Percentiles rank a stretch among this genome's conserved stretches.
Evolutionary conservation across 2,888 invertebrate genomes (phyloP).

Genomic region (Maniola hyperantus): DNA sequence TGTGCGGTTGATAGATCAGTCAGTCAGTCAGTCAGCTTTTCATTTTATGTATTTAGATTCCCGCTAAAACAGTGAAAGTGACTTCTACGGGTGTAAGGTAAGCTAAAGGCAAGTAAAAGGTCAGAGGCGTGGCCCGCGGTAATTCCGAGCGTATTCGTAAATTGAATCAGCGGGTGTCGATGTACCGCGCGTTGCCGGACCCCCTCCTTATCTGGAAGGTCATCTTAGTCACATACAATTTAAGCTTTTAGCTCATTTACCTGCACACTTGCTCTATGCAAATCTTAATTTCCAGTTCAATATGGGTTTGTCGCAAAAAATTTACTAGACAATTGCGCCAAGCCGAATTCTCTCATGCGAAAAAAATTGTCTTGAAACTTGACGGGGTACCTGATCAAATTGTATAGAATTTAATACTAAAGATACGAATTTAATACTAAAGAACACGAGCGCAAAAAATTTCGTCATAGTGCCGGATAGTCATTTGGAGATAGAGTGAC

Average conservation of each 20-base stretch:
- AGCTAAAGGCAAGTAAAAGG: slow-evolving; percentile 5
- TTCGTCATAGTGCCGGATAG: too few relatives aligned
- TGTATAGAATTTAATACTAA: too few relatives aligned
- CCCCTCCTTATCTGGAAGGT: slow-evolving; percentile 49
- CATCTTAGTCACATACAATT: slow-evolving; percentile 22
- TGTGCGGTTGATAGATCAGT: too few relatives aligned
- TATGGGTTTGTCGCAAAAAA: background rate
- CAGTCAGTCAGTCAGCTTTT: too few relatives aligned
- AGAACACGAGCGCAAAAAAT: too few relatives aligned
- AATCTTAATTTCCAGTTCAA: background rate
- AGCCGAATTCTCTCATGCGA: too few relatives aligned
- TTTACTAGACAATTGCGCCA: background rate
- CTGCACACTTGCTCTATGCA: background rate
- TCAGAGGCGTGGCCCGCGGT: slow-evolving; percentile 10
- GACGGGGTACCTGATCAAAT: too few relatives aligned
- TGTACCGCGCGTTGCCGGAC: slow-evolving; percentile 46
- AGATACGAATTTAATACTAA: too few relatives aligned
- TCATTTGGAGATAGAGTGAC: too few relatives aligned
- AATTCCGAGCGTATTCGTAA: slow-evolving; percentile 64
- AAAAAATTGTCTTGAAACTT: too few relatives aligned
- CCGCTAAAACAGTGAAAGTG: slow-evolving; percentile 9
- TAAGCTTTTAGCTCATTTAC: slow-evolving; percentile 12
- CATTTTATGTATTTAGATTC: background rate
- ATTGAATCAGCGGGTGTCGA: slow-evolving; percentile 70
- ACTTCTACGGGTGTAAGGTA: slow-evolving; percentile 5